Evolutionary conservation across 2,113 vertebrate genomes (phyloP).

Genomic region (Chloroceryle aenea): DNA sequence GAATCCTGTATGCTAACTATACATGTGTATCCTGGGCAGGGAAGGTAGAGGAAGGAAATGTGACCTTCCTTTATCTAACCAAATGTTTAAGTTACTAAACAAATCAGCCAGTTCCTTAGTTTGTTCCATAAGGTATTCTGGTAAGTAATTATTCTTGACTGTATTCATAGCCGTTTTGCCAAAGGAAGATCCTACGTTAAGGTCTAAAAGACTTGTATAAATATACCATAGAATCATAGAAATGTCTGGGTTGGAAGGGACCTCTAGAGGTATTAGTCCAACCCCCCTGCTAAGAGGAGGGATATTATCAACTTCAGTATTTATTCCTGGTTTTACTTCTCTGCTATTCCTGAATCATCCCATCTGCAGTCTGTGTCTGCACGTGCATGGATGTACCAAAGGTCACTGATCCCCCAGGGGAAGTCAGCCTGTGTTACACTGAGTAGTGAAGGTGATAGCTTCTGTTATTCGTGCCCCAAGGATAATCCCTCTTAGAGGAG

Average conservation of each 20-base stretch:
- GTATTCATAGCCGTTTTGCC: neutral
- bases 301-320: neutral
- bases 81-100: neutral
- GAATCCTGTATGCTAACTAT: neutral
- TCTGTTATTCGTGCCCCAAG: neutral
- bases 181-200: neutral
- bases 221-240: neutral
- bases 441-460: neutral
- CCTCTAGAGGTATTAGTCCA: too few species aligned
- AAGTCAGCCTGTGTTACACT: neutral
- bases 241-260: too few species aligned
- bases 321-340: neutral
- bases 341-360: neutral
- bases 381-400: accelerated
- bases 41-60: neutral
- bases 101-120: neutral
- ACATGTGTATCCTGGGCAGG: neutral
- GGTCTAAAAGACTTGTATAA: neutral
- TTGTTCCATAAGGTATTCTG: neutral
- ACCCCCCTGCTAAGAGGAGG: too few species aligned
- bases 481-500: neutral
- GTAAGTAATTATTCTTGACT: neutral
- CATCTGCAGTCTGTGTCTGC: neutral
- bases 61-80: neutral
- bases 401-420: neutral